Conservation (phyloP, 1,140 invertebrate species). For the Ooceraea biroi region DNA sequence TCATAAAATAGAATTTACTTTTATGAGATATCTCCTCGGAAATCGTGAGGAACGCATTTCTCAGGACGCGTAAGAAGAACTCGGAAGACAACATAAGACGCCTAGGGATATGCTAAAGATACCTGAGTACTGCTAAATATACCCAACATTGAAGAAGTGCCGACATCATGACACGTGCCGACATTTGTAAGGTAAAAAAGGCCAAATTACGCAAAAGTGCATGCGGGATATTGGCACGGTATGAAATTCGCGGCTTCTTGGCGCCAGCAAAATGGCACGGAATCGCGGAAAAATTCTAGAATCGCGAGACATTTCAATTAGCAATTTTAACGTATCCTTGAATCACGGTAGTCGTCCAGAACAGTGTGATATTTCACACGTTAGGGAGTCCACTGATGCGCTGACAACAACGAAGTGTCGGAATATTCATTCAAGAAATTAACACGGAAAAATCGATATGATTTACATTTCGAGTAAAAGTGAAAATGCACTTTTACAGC, state of each 20-base stretch:
- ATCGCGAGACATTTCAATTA: neutral
- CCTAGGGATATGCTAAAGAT: slow-evolving; percentile 25
- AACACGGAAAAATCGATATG: neutral
- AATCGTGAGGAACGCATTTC: neutral
- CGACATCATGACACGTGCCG: neutral
- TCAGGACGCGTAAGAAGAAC: neutral
- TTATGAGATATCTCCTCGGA: neutral
- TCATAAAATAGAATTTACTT: neutral
- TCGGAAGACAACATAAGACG: neutral
- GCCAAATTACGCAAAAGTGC: too few relatives aligned
- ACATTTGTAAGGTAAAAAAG: slow-evolving; percentile 1
- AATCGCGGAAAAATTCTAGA: neutral
- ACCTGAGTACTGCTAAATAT: slow-evolving; percentile 33
- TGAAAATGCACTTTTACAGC: too few relatives aligned
- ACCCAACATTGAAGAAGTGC: slow-evolving; percentile 21
- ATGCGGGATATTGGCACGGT: neutral
- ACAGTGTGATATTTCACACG: slow-evolving; percentile 21
- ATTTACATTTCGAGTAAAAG: neutral
- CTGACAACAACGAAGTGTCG: neutral
- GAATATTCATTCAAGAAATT: neutral
- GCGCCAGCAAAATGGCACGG: neutral
- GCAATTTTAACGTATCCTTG: neutral
- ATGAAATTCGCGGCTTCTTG: neutral
- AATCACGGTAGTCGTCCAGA: neutral
- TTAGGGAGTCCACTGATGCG: slow-evolving; percentile 16